Evolutionary conservation across 2,113 vertebrate genomes (phyloP).

Genomic region (Megalops atlanticus): DNA sequence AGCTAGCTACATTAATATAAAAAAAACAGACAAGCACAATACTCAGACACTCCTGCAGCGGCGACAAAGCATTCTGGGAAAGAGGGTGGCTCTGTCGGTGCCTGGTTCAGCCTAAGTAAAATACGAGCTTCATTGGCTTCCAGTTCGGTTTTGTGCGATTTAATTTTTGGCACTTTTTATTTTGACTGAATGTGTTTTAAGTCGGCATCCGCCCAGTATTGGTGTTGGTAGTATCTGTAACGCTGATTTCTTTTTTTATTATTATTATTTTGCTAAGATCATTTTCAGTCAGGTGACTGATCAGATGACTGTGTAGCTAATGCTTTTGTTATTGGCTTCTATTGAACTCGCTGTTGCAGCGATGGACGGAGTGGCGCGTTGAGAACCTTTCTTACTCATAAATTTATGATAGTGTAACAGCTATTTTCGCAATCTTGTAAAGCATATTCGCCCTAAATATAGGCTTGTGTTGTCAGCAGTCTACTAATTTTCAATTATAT

Average conservation of each 20-base stretch:
- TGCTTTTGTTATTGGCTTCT: constrained; percentile 1
- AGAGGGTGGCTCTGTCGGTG: constrained; percentile 10
- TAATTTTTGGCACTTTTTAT: neutral
- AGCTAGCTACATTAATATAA: constrained; percentile 31
- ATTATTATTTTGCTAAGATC: neutral
- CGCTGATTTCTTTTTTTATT: neutral
- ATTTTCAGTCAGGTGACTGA: constrained; percentile 41
- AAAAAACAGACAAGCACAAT: constrained; percentile 11
- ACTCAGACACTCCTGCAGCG: constrained; percentile 35
- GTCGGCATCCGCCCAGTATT: neutral
- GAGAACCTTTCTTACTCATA: no score
- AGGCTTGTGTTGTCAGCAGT: no score
- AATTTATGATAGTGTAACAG: no score
- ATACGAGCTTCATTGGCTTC: neutral
- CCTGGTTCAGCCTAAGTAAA: neutral
- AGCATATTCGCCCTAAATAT: no score
- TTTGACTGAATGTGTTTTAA: neutral
- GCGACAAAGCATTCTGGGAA: constrained; percentile 44
- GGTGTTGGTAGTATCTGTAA: neutral
- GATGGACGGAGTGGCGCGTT: no score
- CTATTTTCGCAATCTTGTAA: no score
- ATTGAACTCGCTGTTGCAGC: neutral
- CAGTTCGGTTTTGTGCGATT: neutral
- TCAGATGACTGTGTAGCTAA: constrained; percentile 39
- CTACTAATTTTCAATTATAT: no score